Evolutionary conservation across 2,888 invertebrate species (phyloP).

Genomic region (Macaria liturata): DNA sequence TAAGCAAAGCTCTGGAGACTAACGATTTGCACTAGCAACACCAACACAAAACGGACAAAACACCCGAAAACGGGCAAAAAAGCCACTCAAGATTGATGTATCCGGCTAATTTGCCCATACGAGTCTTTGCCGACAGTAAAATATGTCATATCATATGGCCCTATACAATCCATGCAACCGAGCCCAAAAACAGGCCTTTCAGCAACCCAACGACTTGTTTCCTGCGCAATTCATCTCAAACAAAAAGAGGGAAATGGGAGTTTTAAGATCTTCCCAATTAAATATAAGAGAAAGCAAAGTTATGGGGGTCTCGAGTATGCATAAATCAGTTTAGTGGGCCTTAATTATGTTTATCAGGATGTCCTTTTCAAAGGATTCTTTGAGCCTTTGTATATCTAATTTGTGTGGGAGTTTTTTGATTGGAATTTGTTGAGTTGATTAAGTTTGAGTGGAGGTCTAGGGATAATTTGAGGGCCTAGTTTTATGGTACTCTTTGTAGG

Average conservation of each 20-base stretch:
- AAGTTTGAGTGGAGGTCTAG: slow-evolving; percentile 1
- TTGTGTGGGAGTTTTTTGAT: slow-evolving; percentile 34
- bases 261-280: slow-evolving; percentile 71
- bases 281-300: slow-evolving; percentile 63
- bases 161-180: slow-evolving; percentile 60
- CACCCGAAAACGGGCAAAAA: slow-evolving; percentile 35
- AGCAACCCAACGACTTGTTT: slow-evolving; percentile 64
- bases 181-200: slow-evolving; percentile 67
- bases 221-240: slow-evolving; percentile 63
- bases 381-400: slow-evolving; percentile 49
- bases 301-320: slow-evolving; percentile 67
- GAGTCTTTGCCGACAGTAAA: slow-evolving; percentile 64
- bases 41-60: slow-evolving; percentile 11
- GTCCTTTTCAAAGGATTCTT: slow-evolving; percentile 50
- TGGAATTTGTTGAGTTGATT: slow-evolving; percentile 6
- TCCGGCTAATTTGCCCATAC: slow-evolving; percentile 79
- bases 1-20: too few relatives aligned
- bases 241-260: slow-evolving; percentile 65
- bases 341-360: slow-evolving; percentile 68
- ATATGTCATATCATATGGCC: slow-evolving; percentile 78
- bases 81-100: slow-evolving; percentile 70
- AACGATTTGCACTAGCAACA: slow-evolving; percentile 19
- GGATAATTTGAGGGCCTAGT: background rate
- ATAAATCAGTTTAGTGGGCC: slow-evolving; percentile 64
- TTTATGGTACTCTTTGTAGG: too few relatives aligned